Evolutionary conservation across 2,888 invertebrate species (phyloP).

Genomic region (Neoaliturus tenellus): DNA sequence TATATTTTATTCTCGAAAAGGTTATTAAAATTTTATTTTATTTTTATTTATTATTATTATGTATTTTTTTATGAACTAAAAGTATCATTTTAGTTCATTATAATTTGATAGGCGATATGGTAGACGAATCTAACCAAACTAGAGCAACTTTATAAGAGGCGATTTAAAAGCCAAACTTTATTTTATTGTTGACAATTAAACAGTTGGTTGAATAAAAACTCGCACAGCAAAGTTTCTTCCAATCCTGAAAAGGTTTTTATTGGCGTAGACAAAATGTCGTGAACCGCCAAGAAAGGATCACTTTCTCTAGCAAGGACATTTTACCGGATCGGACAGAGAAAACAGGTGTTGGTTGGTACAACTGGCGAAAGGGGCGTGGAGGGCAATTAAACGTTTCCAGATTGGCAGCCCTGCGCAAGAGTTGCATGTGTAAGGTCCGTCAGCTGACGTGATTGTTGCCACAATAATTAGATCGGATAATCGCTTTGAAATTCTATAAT

Average conservation of each 20-base stretch:
- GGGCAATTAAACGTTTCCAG: conserved; percentile 27
- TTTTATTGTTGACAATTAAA: too few relatives aligned
- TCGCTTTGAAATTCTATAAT: neutral
- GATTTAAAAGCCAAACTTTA: too few relatives aligned
- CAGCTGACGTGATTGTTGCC: conserved; percentile 17
- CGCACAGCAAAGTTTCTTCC: neutral
- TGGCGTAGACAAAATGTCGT: neutral
- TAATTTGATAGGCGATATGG: too few relatives aligned
- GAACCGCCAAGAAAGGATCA: conserved; percentile 8
- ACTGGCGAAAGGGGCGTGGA: neutral
- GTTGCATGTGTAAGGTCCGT: conserved; percentile 16
- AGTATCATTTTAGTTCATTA: too few relatives aligned
- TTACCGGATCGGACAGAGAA: neutral
- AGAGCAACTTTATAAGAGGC: too few relatives aligned
- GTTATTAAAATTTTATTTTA: too few relatives aligned
- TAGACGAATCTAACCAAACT: too few relatives aligned
- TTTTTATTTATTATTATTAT: too few relatives aligned
- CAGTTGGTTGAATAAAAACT: too few relatives aligned
- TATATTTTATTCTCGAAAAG: too few relatives aligned
- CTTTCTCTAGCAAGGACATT: conserved; percentile 22
- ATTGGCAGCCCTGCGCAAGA: conserved; percentile 11
- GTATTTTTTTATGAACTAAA: too few relatives aligned
- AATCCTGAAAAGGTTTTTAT: neutral
- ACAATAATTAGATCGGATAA: neutral
- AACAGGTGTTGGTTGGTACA: conserved; percentile 24